phyloP scores from a whole-genome alignment of 2,888 invertebrate species.

The Coelopa pilipes region DNA sequence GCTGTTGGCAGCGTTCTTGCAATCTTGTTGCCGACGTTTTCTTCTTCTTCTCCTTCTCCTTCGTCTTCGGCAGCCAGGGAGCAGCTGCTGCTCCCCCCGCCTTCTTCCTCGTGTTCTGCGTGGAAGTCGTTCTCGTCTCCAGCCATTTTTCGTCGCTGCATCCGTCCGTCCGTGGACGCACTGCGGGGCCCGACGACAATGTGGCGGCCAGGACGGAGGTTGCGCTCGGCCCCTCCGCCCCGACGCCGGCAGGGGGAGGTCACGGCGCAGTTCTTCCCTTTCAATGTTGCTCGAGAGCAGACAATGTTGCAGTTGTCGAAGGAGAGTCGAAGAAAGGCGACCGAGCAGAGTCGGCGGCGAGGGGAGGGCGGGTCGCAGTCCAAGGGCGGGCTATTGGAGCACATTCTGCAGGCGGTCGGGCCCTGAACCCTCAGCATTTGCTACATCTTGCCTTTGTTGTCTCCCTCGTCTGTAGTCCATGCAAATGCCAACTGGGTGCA shows the following conservation, averaged over 20 bases:
- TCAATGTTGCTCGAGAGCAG: background rate
- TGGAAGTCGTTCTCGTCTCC: too few relatives aligned
- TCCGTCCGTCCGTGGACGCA: background rate
- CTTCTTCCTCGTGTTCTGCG: too few relatives aligned
- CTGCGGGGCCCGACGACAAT: slow-evolving; percentile 14
- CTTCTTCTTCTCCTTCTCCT: background rate
- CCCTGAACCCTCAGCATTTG: too few relatives aligned
- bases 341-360: background rate
- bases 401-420: too few relatives aligned
- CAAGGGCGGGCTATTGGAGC: too few relatives aligned
- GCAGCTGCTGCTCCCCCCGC: too few relatives aligned
- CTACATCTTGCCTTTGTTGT: too few relatives aligned
- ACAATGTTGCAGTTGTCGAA: slow-evolving; percentile 7
- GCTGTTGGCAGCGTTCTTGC: slow-evolving; percentile 1
- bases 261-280: slow-evolving; percentile 1
- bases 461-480: too few relatives aligned
- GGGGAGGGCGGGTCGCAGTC: too few relatives aligned
- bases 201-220: background rate
- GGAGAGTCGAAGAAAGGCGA: background rate
- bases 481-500: too few relatives aligned
- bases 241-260: background rate
- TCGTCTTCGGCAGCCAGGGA: background rate
- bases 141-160: background rate
- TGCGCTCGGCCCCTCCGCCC: background rate
- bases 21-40: background rate